Percentiles rank a stretch among this genome's conserved stretches.
These are phyloP conservation scores for Idaea dimidiata DNA, from an alignment of 2,888 invertebrate species.

Conservation along the genomic window DNA sequence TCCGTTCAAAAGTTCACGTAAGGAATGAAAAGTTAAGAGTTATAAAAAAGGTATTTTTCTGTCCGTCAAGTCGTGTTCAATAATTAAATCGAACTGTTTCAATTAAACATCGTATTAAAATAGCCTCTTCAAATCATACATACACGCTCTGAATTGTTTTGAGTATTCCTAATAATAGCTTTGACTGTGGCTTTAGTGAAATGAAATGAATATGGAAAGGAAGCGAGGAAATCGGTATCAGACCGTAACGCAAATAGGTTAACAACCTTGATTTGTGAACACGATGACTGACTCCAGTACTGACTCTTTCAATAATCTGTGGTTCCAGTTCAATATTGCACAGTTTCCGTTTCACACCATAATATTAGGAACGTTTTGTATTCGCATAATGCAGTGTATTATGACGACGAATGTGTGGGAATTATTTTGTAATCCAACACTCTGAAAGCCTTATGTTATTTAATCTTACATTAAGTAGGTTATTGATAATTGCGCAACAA, in stretches of 20 bases:
- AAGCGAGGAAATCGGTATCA: slow-evolving; percentile 62
- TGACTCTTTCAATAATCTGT: not conserved
- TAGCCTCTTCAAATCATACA: not conserved
- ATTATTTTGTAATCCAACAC: slow-evolving; percentile 14
- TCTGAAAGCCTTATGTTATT: not conserved
- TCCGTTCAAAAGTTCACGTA: too few species aligned
- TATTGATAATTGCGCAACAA: not conserved
- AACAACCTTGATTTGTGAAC: slow-evolving; percentile 71
- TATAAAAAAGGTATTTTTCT: too few species aligned
- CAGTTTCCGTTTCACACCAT: slow-evolving; percentile 33
- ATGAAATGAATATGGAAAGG: slow-evolving; percentile 49
- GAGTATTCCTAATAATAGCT: slow-evolving; percentile 17
- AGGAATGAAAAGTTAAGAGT: too few species aligned
- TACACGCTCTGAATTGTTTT: slow-evolving; percentile 18
- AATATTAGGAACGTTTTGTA: slow-evolving; percentile 9
- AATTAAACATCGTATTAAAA: not conserved
- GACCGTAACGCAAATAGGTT: slow-evolving; percentile 73
- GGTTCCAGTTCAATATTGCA: slow-evolving; percentile 37
- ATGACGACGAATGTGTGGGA: slow-evolving; percentile 11
- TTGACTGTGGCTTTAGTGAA: slow-evolving; percentile 26
- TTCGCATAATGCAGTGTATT: not conserved
- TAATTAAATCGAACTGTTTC: not conserved
- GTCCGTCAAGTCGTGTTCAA: not conserved
- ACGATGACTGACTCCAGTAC: slow-evolving; percentile 43
- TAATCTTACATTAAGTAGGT: not conserved